These are phyloP conservation scores for Acanthosepion lycidas DNA, from an alignment of 2,888 invertebrate genomes.

Conservation along the genomic window DNA sequence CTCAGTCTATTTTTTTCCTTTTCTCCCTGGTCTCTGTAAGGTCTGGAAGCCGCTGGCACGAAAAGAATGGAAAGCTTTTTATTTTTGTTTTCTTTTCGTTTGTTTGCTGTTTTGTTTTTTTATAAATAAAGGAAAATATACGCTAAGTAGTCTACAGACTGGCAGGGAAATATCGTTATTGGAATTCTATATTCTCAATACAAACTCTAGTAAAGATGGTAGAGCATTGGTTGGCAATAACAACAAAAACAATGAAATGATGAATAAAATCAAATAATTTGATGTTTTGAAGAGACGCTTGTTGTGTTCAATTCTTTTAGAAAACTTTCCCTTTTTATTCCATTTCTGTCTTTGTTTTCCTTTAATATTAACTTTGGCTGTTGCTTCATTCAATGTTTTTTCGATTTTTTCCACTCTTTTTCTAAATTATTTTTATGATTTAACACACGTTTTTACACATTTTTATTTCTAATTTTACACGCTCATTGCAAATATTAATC, in stretches of 20 bases:
- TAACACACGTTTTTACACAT: not conserved
- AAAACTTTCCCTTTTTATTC: not conserved
- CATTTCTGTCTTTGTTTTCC: not conserved
- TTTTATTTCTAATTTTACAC: not conserved
- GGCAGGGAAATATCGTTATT: slow-evolving; percentile 33
- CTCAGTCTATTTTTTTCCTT: not conserved
- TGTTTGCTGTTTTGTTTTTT: not conserved
- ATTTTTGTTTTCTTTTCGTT: not conserved
- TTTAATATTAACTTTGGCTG: not conserved
- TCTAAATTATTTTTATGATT: not conserved
- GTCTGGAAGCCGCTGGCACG: not conserved
- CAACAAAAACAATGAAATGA: not conserved
- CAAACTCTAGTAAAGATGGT: not conserved
- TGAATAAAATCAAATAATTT: not conserved
- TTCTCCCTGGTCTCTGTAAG: not conserved
- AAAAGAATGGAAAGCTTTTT: not conserved
- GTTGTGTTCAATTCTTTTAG: not conserved
- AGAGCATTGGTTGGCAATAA: not conserved
- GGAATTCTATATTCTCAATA: slow-evolving; percentile 18
- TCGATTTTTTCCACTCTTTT: not conserved
- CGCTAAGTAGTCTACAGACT: slow-evolving; percentile 33
- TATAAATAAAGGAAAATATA: not conserved
- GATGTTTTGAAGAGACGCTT: not conserved
- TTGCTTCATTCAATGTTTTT: no score
- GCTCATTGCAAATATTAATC: no score